Base-by-base conservation (phyloP, 2,888 invertebrate genomes). In the Tolmerus cingulatus region DNA sequence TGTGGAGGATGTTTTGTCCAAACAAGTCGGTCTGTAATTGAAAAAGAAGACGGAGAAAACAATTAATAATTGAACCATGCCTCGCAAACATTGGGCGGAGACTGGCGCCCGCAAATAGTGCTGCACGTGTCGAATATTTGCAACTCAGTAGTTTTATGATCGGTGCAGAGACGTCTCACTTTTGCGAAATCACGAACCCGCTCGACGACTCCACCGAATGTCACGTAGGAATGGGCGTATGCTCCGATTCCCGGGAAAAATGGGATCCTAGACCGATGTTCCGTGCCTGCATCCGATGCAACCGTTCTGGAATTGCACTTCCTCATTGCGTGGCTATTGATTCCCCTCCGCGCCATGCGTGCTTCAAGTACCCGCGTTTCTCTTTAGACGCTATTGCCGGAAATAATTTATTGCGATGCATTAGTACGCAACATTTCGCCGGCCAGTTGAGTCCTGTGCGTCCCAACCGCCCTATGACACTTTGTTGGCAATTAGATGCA, bases 1-100 rank as follows among this genome's bases (percentile, higher is more conserved):
- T 96, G 90, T 96, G 95, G 93, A 96, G 96, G 92, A 98, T 92
- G 90, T 95, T 96, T 92, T 96, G 95, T 19, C 96, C 96, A 91
- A 97, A 94, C 89, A 98, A 93, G 91, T 98, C 97, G 90, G 96
- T 95, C 96, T 97, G 94, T 30, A 94, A 93, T 85, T 27, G 77
- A 82, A 87, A 86, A 77, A 82, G 88, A 51, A 51, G 40, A 40
- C n/a, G 46, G 19, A 57, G 76, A 30, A 81, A 82, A 43, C 16
- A 46, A 79, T 82, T 81, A 66, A 12, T 27, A 19, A 19, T 23
- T 66, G 66, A 19, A 66, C 19, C 66, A 51, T 19, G 5, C 30
- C 57, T 23, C 23, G 37, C 40, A 84, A 66, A 57, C 23, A 84
- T 12, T 66, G 27, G 27, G 27, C 66, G 5, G 23, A 51, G 55